A percentile compares a stretch with the other conserved stretches of the same genome.
phyloP scores from a whole-genome alignment of 2,888 invertebrate genomes.

The Oscheius myriophilus region DNA sequence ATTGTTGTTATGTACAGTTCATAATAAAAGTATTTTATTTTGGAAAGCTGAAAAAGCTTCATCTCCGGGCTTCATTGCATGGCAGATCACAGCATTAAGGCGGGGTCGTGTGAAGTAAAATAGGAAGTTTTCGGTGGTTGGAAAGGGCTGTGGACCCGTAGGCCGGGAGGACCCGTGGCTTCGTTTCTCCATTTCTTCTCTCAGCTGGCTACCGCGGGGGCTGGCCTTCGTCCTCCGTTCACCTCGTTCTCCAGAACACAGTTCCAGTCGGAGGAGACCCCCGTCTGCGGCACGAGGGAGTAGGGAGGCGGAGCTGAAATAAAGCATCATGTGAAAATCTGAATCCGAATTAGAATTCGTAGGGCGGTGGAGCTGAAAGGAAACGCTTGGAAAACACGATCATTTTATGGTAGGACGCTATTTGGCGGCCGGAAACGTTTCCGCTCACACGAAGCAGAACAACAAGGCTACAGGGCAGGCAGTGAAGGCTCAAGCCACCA shows the following conservation, averaged over 20 bases:
- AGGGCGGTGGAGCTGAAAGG: slow-evolving; percentile 41
- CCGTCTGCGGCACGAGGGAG: slow-evolving; percentile 35
- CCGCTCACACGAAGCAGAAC: slow-evolving; percentile 1
- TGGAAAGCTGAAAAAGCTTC: slow-evolving; percentile 1
- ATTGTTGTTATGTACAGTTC: too few species aligned
- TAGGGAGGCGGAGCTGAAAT: slow-evolving; percentile 21
- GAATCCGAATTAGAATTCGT: not conserved
- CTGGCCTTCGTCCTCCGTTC: slow-evolving; percentile 13
- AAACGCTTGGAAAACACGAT: slow-evolving; percentile 5
- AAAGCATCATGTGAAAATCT: not conserved
- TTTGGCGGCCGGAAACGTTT: slow-evolving; percentile 6
- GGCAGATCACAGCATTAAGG: slow-evolving; percentile 27
- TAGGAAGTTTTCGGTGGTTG: slow-evolving; percentile 3
- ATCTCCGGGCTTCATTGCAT: slow-evolving; percentile 16
- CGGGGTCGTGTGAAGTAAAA: not conserved
- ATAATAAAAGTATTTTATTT: too few species aligned
- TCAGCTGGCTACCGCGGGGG: slow-evolving; percentile 6
- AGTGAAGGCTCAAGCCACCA: not conserved
- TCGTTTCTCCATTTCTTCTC: not conserved
- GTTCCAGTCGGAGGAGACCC: slow-evolving; percentile 49
- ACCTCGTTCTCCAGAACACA: slow-evolving; percentile 55
- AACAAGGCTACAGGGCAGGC: not conserved
- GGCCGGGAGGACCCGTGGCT: not conserved
- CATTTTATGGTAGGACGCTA: too few species aligned
- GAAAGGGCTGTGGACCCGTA: not conserved